A percentile compares a stretch with the other conserved stretches of the same genome.
Conservation (phyloP, 2,113 vertebrate genomes). For the Nymphicus hollandicus region DNA sequence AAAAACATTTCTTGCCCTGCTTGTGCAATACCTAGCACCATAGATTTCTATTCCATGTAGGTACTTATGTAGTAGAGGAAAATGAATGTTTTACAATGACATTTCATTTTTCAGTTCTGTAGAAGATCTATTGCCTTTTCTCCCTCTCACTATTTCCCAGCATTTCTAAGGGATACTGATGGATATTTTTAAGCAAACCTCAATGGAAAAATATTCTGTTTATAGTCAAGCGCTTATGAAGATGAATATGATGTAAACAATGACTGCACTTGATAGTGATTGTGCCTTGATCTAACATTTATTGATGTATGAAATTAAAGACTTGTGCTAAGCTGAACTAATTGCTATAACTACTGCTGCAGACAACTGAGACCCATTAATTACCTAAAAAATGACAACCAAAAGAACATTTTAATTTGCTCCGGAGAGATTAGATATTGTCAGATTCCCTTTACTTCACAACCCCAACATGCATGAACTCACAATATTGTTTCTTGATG, state of each 20-base stretch:
- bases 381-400: neutral
- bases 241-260: constrained; percentile 61
- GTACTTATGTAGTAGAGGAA: neutral
- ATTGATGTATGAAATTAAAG: constrained; percentile 59
- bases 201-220: constrained; percentile 18
- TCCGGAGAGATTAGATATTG: neutral
- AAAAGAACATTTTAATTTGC: neutral
- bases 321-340: constrained; percentile 26
- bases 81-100: neutral
- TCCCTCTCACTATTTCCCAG: neutral
- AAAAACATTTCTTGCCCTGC: neutral
- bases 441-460: neutral
- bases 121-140: neutral
- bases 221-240: constrained; percentile 38
- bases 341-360: neutral
- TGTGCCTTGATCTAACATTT: neutral
- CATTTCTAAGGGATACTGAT: neutral
- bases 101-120: neutral
- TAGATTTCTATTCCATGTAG: neutral
- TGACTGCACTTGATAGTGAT: neutral
- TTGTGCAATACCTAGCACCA: neutral
- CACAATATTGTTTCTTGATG: neutral
- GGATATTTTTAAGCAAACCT: constrained; percentile 24
- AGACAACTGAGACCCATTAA: constrained; percentile 11
- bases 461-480: neutral